These are phyloP conservation scores for Linyphia triangularis DNA, from an alignment of 2,888 invertebrate species.

Conservation along the genomic window DNA sequence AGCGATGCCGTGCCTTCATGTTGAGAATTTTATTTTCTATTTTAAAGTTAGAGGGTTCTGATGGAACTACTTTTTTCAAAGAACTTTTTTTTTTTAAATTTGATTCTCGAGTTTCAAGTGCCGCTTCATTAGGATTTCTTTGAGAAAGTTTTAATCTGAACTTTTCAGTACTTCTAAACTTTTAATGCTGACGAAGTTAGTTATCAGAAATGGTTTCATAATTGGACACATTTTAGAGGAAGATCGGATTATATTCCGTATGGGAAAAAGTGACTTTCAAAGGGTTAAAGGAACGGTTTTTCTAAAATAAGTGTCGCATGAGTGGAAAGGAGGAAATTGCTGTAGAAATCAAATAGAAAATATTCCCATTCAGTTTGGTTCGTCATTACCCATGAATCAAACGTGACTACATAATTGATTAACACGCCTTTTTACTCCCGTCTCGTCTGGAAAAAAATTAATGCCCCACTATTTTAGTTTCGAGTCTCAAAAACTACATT, in stretches of 20 bases:
- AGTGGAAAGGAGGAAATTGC: too few species aligned
- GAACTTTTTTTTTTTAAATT: background rate
- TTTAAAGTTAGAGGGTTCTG: background rate
- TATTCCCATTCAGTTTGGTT: too few species aligned
- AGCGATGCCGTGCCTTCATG: slow-evolving; percentile 37
- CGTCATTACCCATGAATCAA: too few species aligned
- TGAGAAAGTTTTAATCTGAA: background rate
- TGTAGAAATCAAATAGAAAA: too few species aligned
- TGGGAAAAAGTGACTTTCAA: background rate
- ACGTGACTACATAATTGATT: too few species aligned
- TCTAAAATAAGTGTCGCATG: background rate
- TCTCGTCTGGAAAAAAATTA: too few species aligned
- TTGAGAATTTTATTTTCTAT: background rate
- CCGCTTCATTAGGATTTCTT: background rate
- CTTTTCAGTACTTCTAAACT: background rate
- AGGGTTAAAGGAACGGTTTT: background rate
- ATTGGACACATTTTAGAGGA: background rate
- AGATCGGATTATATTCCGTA: background rate
- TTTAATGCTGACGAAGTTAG: background rate
- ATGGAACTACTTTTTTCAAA: background rate
- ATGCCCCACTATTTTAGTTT: too few species aligned
- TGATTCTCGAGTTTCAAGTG: background rate
- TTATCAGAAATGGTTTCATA: background rate
- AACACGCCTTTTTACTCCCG: too few species aligned
- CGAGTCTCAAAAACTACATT: too few species aligned